phyloP scores from a whole-genome alignment of 1,140 invertebrate species.

The Ceratoteleas bidentatus region DNA sequence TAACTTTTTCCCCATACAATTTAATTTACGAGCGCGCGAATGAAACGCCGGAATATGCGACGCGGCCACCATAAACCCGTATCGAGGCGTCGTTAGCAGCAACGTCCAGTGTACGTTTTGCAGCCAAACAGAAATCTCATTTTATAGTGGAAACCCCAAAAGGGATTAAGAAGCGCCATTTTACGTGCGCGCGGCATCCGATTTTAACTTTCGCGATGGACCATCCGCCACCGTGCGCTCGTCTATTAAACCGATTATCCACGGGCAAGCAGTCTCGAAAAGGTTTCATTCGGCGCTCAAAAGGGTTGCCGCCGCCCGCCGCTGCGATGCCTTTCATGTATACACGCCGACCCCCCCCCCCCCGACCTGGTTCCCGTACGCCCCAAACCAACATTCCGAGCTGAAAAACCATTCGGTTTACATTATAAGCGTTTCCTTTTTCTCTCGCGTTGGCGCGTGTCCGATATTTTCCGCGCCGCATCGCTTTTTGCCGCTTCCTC shows the following conservation, averaged over 20 bases:
- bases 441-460: conserved; percentile 64
- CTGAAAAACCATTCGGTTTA: conserved; percentile 67
- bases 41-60: conserved; percentile 45
- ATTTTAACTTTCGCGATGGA: conserved; percentile 78
- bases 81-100: conserved; percentile 23
- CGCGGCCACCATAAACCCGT: conserved; percentile 32
- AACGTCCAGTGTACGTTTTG: conserved; percentile 59
- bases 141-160: conserved; percentile 75
- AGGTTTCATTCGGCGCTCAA: conserved; percentile 68
- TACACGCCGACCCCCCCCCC: too few species aligned
- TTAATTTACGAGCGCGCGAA: conserved; percentile 40
- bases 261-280: conserved; percentile 71
- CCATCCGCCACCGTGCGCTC: conserved; percentile 59
- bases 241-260: conserved; percentile 79
- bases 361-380: too few species aligned
- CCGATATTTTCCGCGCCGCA: conserved; percentile 64
- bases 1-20: conserved; percentile 35
- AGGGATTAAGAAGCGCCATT: conserved; percentile 77
- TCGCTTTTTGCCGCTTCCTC: conserved; percentile 52
- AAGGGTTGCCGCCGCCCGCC: conserved; percentile 69
- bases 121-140: conserved; percentile 76
- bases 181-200: conserved; percentile 70
- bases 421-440: conserved; percentile 69
- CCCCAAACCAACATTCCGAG: conserved; percentile 54
- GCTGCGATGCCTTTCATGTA: conserved; percentile 64